Evolutionary conservation across 2,797 vertebrate species (phyloP).

Genomic region (Lates japonicus): DNA sequence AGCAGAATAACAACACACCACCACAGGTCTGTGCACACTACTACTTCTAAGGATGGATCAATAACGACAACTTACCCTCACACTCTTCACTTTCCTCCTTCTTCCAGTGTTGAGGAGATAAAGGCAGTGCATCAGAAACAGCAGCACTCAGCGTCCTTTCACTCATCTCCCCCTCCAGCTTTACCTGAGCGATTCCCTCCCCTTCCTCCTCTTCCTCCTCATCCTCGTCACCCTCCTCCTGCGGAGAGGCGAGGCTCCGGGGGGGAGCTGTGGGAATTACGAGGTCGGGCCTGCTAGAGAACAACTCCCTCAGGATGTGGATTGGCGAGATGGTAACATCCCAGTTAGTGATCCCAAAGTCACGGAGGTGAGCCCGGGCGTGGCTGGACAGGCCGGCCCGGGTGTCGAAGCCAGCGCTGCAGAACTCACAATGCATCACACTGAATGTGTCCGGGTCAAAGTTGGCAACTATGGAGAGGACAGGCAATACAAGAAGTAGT

Average conservation of each 20-base stretch:
- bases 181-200: slow-evolving; percentile 68
- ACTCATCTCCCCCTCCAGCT: slow-evolving; percentile 71
- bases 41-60: slow-evolving; percentile 12
- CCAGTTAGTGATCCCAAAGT: slow-evolving; percentile 99
- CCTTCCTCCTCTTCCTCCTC: slow-evolving; percentile 65
- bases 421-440: slow-evolving; percentile 98
- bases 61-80: slow-evolving; percentile 69
- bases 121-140: slow-evolving; percentile 55
- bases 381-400: slow-evolving; percentile 97
- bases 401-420: slow-evolving; percentile 96
- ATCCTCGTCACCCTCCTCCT: slow-evolving; percentile 59
- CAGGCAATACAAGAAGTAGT: slow-evolving; percentile 11
- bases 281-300: slow-evolving; percentile 92
- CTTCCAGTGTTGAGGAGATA: slow-evolving; percentile 66
- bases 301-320: slow-evolving; percentile 94
- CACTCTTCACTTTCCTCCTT: slow-evolving; percentile 55
- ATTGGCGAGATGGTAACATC: slow-evolving; percentile 97
- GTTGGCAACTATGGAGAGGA: slow-evolving; percentile 90
- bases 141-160: slow-evolving; percentile 72
- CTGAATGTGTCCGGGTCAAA: slow-evolving; percentile 97
- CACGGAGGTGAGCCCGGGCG: slow-evolving; percentile 94
- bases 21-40: too few relatives aligned
- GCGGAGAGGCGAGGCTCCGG: slow-evolving; percentile 65
- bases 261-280: slow-evolving; percentile 88
- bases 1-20: slow-evolving; percentile 2